Base-by-base conservation (phyloP, 2,797 vertebrate genomes). In the Eutrigla gurnardus region DNA sequence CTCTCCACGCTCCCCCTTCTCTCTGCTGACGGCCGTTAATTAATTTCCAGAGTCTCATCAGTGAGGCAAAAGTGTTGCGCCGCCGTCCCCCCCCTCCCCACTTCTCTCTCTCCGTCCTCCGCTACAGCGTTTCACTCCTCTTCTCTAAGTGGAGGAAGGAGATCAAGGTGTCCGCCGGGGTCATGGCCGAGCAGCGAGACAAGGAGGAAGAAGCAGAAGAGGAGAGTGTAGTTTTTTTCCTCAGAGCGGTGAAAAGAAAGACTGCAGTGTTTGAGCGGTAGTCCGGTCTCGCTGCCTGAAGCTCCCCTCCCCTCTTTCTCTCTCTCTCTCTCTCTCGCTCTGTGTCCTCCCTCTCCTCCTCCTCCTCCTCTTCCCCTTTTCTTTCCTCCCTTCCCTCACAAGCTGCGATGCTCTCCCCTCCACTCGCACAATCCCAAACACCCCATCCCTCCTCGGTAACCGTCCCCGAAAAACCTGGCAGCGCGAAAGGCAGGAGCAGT, bases 201-300 rank as follows among this genome's bases (percentile, higher is more conserved):
- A 80, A 78, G 73, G 75, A 68, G n/a, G 17, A 57, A 82, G 47
- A 60, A 4, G 7, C 32, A 32, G 14, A 32, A 33, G 52, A 80
- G 77, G 25, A 25, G 25, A 25, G 25, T 25, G 25, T 25, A 88
- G 83, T 87, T 75, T 78, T 89, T 89, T 92, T 89, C 92, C 85
- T 93, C 81, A 67, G 82, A 89, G 86, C 88, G n/a, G 1, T 9
- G n/a, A 66, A 82, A 88, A 90, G 91, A 92, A 91, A 92, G 89
- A 95, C 92, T 92, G 93, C 94, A 92, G 91, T 92, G 91, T 93
- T 90, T 87, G 87, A 94, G 88, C 87, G 85, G 79, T 88, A 84
- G 90, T 93, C 91, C 93, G 83, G 84, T 86, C 87, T 88, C 70
- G 87, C 84, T 87, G 89, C 92, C 88, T 92, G 70, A 77, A 92